Conservation (phyloP, 2,797 vertebrate species). For the Arremon brunneinucha region DNA sequence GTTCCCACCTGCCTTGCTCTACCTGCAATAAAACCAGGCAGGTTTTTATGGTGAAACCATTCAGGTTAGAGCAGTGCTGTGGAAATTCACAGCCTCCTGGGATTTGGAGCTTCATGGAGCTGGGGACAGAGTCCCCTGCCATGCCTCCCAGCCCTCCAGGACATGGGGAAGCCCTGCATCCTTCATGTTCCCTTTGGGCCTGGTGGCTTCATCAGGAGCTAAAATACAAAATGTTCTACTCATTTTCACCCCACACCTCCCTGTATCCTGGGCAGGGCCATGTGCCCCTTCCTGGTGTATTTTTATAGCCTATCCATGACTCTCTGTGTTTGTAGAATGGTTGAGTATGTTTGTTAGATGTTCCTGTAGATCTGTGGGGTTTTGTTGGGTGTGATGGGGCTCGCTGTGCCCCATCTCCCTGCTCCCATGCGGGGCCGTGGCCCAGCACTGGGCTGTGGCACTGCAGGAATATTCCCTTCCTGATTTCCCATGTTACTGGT, state of each 20-base stretch:
- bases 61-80: neutral
- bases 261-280: neutral
- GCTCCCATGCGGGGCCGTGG: neutral
- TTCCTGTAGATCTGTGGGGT: accelerated
- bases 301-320: neutral
- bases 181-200: neutral
- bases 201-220: neutral
- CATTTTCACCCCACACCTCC: neutral
- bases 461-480: neutral
- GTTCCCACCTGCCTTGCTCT: neutral
- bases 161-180: accelerated
- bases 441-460: neutral
- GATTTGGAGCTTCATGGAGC: neutral
- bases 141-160: neutral
- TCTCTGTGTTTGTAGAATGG: neutral
- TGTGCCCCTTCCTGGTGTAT: neutral
- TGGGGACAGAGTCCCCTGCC: neutral
- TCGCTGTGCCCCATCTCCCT: neutral
- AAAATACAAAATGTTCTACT: accelerated
- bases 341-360: neutral
- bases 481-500: neutral
- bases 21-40: neutral
- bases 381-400: neutral
- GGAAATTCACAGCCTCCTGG: neutral
- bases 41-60: neutral